A percentile compares a stretch with the other conserved stretches of the same genome.
Evolutionary conservation across 1,140 invertebrate species (phyloP).

Genomic region (Zaprionus camerounensis): DNA sequence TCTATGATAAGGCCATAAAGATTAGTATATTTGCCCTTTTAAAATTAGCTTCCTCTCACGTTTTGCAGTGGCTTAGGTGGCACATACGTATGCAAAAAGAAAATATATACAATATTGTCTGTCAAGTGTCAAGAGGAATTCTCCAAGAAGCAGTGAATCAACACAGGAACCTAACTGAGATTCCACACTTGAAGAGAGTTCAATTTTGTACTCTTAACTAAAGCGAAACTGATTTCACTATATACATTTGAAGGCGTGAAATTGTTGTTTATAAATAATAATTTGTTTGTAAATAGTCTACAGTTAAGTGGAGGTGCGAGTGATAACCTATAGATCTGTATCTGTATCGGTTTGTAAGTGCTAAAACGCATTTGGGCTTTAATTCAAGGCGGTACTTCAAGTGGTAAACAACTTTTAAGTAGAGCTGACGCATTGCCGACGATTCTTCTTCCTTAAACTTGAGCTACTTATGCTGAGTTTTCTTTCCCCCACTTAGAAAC

Average conservation of each 20-base stretch:
- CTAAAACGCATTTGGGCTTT: conserved; percentile 41
- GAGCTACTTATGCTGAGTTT: neutral
- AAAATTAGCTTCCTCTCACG: conserved; percentile 59
- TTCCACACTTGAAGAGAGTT: conserved; percentile 6
- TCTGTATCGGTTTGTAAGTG: conserved; percentile 14
- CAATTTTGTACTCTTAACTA: too few relatives aligned
- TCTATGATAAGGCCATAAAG: conserved; percentile 48
- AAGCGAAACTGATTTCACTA: conserved; percentile 21
- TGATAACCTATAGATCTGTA: conserved; percentile 6
- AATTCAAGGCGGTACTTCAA: neutral
- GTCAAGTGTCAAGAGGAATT: conserved; percentile 18
- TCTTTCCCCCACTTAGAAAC: neutral
- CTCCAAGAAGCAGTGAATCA: conserved; percentile 15
- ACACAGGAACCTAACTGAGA: conserved; percentile 11
- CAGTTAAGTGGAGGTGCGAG: conserved; percentile 22
- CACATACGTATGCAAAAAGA: conserved; percentile 32
- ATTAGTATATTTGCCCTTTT: conserved; percentile 64
- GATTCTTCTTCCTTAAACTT: neutral
- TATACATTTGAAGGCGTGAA: conserved; percentile 19
- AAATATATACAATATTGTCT: conserved; percentile 12
- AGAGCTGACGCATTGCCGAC: neutral
- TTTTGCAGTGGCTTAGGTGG: conserved; percentile 67
- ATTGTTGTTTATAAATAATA: conserved; percentile 25
- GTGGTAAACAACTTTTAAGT: conserved; percentile 19
- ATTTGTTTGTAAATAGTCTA: conserved; percentile 34